Percentiles rank a stretch among this genome's conserved stretches.
Conservation (phyloP, 2,888 invertebrate genomes). For the Dinocampus coccinellae region DNA sequence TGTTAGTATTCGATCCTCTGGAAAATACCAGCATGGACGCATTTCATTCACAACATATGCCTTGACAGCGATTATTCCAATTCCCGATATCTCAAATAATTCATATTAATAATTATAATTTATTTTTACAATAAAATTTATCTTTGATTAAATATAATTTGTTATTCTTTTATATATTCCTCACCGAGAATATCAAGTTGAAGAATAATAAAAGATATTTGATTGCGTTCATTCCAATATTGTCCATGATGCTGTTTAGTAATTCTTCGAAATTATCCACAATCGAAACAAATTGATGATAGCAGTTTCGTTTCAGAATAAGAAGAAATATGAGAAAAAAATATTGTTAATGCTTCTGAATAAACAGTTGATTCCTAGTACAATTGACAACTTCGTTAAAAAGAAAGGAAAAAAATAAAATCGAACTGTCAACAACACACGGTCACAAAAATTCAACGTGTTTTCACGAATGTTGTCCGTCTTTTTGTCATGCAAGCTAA, state of each 20-base stretch:
- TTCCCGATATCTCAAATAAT: constrained; percentile 75
- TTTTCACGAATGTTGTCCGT: not conserved
- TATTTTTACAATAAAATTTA: not conserved
- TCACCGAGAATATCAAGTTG: constrained; percentile 84
- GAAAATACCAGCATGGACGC: constrained; percentile 81
- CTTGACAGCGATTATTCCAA: constrained; percentile 80
- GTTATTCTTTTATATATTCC: constrained; percentile 57
- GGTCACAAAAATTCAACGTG: not conserved
- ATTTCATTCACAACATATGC: constrained; percentile 80
- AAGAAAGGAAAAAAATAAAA: too few relatives aligned
- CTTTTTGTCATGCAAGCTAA: not conserved
- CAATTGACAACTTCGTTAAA: not conserved
- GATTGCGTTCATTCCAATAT: constrained; percentile 79
- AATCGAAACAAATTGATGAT: too few relatives aligned
- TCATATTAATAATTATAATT: too few relatives aligned
- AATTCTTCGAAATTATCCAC: not conserved
- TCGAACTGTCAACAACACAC: not conserved
- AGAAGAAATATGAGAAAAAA: not conserved
- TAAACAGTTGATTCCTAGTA: not conserved
- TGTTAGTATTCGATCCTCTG: constrained; percentile 82
- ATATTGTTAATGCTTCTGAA: not conserved
- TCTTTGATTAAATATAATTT: not conserved
- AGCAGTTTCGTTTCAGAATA: too few relatives aligned
- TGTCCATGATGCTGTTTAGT: constrained; percentile 53
- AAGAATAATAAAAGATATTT: constrained; percentile 83